A percentile compares a stretch with the other conserved stretches of the same genome.
phyloP scores from a whole-genome alignment of 2,888 invertebrate species.

The Meiosimyza platycephala region DNA sequence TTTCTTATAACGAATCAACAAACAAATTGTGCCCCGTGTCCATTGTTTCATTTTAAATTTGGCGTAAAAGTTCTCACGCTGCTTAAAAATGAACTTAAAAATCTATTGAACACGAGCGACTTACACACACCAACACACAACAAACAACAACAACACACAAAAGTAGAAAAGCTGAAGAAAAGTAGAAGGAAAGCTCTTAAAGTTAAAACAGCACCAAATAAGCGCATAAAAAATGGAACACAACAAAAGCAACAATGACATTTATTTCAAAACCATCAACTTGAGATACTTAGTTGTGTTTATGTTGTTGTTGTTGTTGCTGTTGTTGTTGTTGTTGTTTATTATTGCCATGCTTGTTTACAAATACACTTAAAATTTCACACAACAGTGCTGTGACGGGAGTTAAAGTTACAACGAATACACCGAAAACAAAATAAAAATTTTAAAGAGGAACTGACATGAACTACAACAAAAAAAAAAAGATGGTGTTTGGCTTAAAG shows the following conservation, averaged over 20 bases:
- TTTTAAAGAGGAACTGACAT: conserved; percentile 26
- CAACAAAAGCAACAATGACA: conserved; percentile 2
- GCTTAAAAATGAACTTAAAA: no score
- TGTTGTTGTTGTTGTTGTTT: no score
- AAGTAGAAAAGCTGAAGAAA: neutral
- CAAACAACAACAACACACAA: conserved; percentile 20
- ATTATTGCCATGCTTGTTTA: no score
- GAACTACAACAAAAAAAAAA: conserved; percentile 17
- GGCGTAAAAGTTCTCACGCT: no score
- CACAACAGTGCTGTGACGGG: neutral
- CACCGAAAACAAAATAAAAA: conserved; percentile 13
- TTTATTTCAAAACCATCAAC: neutral
- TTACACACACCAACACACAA: neutral
- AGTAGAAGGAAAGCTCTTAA: neutral
- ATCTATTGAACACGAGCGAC: no score
- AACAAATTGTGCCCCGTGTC: no score
- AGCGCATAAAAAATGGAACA: conserved; percentile 11
- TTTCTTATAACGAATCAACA: no score
- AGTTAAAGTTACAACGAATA: conserved; percentile 8
- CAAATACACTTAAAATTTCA: conserved; percentile 2
- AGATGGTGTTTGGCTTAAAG: neutral
- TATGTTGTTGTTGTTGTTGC: no score
- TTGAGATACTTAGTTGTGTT: no score
- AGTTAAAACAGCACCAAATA: conserved; percentile 4
- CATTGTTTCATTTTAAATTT: no score